Percentiles rank a stretch among this genome's conserved stretches.
phyloP scores from a whole-genome alignment of 2,888 invertebrate genomes.

The Megamerina dolium region DNA sequence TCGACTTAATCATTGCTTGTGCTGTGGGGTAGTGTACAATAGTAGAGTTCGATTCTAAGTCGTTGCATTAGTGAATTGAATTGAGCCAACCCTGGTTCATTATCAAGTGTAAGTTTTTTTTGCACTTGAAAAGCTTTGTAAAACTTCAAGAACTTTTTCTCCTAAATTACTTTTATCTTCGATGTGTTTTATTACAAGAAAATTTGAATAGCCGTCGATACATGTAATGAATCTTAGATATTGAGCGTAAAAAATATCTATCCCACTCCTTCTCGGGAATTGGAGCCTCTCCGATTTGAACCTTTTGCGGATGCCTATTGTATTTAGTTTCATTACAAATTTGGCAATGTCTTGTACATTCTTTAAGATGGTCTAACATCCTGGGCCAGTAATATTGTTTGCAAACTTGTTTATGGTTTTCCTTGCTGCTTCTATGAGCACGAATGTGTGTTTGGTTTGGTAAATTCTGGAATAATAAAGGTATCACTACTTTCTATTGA shows the following conservation, averaged over 20 bases:
- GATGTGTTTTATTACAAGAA: constrained; percentile 7
- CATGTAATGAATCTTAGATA: no score
- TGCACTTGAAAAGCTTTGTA: constrained; percentile 11
- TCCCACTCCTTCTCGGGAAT: constrained; percentile 14
- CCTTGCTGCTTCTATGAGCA: constrained; percentile 11
- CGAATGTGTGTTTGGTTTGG: constrained; percentile 6
- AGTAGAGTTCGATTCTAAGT: constrained; percentile 11
- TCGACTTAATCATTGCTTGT: no score
- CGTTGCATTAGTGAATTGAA: constrained; percentile 16
- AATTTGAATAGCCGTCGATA: no score
- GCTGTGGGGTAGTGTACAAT: constrained; percentile 9
- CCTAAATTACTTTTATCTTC: no score
- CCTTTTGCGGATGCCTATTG: no score
- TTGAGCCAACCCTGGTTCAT: constrained; percentile 10
- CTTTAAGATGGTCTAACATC: no score
- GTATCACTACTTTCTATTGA: constrained; percentile 7
- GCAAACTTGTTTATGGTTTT: constrained; percentile 14
- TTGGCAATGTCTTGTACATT: no score
- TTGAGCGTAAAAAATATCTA: no score
- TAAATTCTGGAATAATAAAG: constrained; percentile 7
- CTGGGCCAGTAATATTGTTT: no score
- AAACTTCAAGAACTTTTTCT: no score
- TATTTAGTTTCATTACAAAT: no score
- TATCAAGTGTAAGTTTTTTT: constrained; percentile 11
- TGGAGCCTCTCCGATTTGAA: no score